phyloP scores from a whole-genome alignment of 1,140 invertebrate genomes.

The Solen grandis region DNA sequence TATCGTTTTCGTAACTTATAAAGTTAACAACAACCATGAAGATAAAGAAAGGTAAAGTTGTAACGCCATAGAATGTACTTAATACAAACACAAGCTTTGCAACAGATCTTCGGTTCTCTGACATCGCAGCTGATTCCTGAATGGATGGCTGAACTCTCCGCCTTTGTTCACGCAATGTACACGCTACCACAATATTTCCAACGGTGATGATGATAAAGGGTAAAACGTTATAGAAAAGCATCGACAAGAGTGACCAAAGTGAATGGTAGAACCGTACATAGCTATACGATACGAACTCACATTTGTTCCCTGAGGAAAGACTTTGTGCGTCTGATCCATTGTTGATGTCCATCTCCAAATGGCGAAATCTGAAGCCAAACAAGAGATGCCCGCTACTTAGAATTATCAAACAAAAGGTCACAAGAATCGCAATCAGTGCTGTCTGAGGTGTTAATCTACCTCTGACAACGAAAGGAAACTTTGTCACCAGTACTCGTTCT shows the following conservation, averaged over 20 bases:
- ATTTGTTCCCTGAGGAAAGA: no score
- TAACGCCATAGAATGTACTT: neutral
- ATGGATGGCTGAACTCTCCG: neutral
- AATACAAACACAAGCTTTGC: conserved; percentile 2
- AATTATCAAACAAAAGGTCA: no score
- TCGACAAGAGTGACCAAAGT: neutral
- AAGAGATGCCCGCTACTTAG: no score
- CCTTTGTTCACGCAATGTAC: neutral
- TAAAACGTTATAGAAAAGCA: conserved; percentile 5
- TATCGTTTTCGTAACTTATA: no score
- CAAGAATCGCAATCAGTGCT: no score
- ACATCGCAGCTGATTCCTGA: neutral
- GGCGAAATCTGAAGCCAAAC: no score
- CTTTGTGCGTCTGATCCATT: no score
- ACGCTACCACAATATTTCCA: neutral
- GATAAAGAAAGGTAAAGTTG: neutral
- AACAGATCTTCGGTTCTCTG: neutral
- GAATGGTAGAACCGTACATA: neutral
- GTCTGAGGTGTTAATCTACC: neutral
- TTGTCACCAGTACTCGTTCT: conserved; percentile 20
- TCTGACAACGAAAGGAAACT: neutral
- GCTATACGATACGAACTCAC: no score
- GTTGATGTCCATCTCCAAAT: no score
- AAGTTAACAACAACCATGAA: no score
- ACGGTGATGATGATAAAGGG: neutral